A percentile compares a stretch with the other conserved stretches of the same genome.
These are phyloP conservation scores for Halocynthia roretzi DNA, from an alignment of 23 tunicate genomes.

Conservation along the genomic window DNA sequence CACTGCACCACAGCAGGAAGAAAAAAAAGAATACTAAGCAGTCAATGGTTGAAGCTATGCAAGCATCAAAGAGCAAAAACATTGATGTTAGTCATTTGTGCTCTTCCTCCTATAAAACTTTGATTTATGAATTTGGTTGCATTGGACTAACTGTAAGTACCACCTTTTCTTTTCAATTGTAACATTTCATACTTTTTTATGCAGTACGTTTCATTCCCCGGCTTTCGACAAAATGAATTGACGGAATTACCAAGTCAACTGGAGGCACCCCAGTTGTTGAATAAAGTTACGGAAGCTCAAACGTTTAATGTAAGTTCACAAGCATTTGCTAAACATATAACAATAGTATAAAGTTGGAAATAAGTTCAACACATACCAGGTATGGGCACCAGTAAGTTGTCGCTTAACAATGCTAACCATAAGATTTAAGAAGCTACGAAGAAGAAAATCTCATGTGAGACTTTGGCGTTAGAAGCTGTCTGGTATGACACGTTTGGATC, in stretches of 20 bases:
- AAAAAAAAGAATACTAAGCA: conserved; percentile 54
- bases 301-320: conserved; percentile 42
- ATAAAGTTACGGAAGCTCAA: conserved; percentile 81
- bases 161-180: neutral
- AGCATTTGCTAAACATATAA: neutral
- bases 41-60: conserved; percentile 49
- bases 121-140: no score
- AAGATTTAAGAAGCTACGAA: no score
- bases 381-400: no score
- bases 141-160: no score
- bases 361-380: neutral
- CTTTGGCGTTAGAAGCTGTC: neutral
- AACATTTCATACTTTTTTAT: neutral
- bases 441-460: neutral
- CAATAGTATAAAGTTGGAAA: no score
- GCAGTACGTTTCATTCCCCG: conserved; percentile 60
- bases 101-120: no score
- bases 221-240: conserved; percentile 51
- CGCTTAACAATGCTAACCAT: no score
- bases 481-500: neutral
- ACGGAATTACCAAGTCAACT: conserved; percentile 81
- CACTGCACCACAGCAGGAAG: conserved; percentile 49
- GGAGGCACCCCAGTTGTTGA: conserved; percentile 78
- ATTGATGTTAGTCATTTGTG: conserved; percentile 34
- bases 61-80: conserved; percentile 50